Evolutionary conservation across 2,113 vertebrate genomes (phyloP), one percentile per base, ranked within the genome.

Genomic region (Heterotis niloticus): DNA sequence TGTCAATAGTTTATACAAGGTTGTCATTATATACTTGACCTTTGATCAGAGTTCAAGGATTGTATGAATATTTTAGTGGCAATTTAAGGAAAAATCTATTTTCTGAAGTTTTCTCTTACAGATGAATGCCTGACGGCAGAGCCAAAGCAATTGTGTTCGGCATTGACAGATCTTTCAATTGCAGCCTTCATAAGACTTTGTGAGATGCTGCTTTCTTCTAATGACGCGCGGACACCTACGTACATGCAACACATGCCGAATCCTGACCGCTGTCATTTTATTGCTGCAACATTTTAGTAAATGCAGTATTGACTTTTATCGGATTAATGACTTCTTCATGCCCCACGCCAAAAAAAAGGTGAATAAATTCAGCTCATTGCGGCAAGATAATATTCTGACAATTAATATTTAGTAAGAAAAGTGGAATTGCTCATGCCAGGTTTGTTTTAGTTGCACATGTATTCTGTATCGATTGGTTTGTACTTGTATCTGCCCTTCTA

Each of bases 31-130:
- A 29, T 23, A 60, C 24, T 56, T 75, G 52, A 23, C 72, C 72
- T 60, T 59, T 75, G 72, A 60, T 75, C 72, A 24, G 54, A 59
- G 72, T 16, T 59, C 72, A 75, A 75, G 56, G 5, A 75, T 60
- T 18, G 72, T 29, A 59, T 75, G 54, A 75, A 75, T 75, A 75
- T 75, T 59, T 75, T 60, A 73, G 70, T 60, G 23, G 54, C 72
- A 28, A 59, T 75, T 75, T 54, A 17, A 29, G 54, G 18, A 26
- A 59, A 73, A 20, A 24, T 66, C 23, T 66, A 66, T 66, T 66
- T 66, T 66, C 10, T 62, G 34, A 44, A 44, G 34, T 7, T 44
- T 62, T 62, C 59, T 62, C 59, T 62, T 14, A 23, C 13, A 52
- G 70, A 73, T 56, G 52, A 51, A 12, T 56, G n/a, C 44, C 52